Evolutionary conservation across 2,797 vertebrate species (phyloP), one percentile per base, ranked within the genome.

Genomic region (Poeciliopsis infans): DNA sequence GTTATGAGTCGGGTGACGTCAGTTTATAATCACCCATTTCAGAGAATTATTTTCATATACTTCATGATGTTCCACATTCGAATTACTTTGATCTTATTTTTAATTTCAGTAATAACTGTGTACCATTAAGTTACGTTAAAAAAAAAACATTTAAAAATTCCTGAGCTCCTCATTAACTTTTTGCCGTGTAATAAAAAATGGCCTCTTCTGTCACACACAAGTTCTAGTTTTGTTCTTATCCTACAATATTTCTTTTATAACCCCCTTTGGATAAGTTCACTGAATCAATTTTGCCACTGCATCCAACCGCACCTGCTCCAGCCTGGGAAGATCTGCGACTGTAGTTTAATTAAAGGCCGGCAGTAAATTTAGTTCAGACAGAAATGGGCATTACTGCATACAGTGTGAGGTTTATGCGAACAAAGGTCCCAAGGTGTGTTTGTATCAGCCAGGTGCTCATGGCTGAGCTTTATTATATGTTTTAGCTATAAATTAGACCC

Each of bases 401-500:
- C 39, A 33, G 2, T 7, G 7, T 81, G 11, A 43, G 57, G 51
- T 45, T 78, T 51, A 45, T 25, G 43, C 46, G 16, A 49, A 75
- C 53, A 20, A 16, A 57, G 7, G 28, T 70, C 73, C 72, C 72
- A 41, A 2, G 31, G 28, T 66, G 55, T 74, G 45, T 76, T 41
- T 72, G 20, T 46, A 47, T 73, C 66, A 77, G 73, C 75, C 84
- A 84, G 75, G 61, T 86, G 83, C 89, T 82, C 51, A 45, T 72
- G 46, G 79, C 72, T 66, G 15, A 47, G 51, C 18, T 80, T 82
- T 18, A 73, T 81, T 75, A 78, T 23, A 61, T 69, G 61, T 59
- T 74, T 31, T 71, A 46, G 46, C 86, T 79, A 89, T 86, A 51
- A 85, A 88, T 85, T 75, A 79, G 28, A 46, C 43, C 76, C 78